These are phyloP conservation scores for Myrmophylax atrothorax DNA, from an alignment of 2,113 vertebrate species.

Conservation along the genomic window DNA sequence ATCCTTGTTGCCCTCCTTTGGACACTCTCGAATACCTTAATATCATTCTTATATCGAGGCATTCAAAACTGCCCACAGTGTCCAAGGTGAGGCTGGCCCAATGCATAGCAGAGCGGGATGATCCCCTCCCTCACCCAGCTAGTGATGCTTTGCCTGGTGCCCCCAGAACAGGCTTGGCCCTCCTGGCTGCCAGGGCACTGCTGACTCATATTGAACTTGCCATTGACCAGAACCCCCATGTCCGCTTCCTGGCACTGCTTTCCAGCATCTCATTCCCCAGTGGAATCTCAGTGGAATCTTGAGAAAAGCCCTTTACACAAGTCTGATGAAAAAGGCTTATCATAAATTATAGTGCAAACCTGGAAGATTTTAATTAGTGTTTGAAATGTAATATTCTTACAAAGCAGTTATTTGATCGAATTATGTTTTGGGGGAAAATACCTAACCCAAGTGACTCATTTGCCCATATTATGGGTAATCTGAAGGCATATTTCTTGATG, in stretches of 20 bases:
- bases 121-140: background rate
- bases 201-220: background rate
- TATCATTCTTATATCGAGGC: background rate
- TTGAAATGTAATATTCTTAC: background rate
- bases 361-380: background rate
- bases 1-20: background rate
- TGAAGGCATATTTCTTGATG: background rate
- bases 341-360: background rate
- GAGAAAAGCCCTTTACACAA: background rate
- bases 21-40: background rate
- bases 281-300: background rate
- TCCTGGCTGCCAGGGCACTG: background rate
- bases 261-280: background rate
- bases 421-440: background rate
- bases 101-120: background rate
- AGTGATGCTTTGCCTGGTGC: background rate
- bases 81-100: background rate
- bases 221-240: background rate
- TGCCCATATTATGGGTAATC: background rate
- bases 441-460: background rate
- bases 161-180: background rate
- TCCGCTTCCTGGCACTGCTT: background rate
- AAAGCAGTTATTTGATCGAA: background rate
- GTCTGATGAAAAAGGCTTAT: background rate
- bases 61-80: background rate